Evolutionary conservation across 2,113 vertebrate genomes (phyloP).

Genomic region (Tricholaema leucomelas): DNA sequence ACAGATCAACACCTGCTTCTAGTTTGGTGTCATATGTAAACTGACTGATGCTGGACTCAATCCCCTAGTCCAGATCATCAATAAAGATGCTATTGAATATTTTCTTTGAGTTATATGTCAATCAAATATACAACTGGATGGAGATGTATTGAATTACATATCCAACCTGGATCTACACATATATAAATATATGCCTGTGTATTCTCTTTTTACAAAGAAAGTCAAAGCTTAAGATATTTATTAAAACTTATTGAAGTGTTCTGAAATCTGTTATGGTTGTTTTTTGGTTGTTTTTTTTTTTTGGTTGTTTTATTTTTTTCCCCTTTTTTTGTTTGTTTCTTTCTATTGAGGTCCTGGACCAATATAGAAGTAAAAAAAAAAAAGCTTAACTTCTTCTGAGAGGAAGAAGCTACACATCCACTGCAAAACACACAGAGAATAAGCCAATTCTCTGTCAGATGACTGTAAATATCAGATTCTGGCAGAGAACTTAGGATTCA

Average conservation of each 20-base stretch:
- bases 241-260: neutral
- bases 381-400: neutral
- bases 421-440: neutral
- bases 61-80: no score
- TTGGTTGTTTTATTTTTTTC: neutral
- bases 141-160: neutral
- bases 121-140: neutral
- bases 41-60: no score
- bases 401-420: neutral
- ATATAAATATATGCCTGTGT: neutral
- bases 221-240: neutral
- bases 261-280: neutral
- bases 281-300: no score
- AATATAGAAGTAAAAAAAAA: neutral
- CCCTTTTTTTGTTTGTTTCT: neutral
- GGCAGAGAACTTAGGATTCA: neutral
- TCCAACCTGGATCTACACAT: neutral
- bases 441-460: neutral
- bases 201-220: neutral
- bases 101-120: neutral
- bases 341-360: neutral
- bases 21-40: no score
- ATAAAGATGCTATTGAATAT: no score
- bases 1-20: no score
- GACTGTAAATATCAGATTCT: neutral